These are phyloP conservation scores for Semaprochilodus insignis DNA, from an alignment of 2,797 vertebrate genomes.

Conservation along the genomic window DNA sequence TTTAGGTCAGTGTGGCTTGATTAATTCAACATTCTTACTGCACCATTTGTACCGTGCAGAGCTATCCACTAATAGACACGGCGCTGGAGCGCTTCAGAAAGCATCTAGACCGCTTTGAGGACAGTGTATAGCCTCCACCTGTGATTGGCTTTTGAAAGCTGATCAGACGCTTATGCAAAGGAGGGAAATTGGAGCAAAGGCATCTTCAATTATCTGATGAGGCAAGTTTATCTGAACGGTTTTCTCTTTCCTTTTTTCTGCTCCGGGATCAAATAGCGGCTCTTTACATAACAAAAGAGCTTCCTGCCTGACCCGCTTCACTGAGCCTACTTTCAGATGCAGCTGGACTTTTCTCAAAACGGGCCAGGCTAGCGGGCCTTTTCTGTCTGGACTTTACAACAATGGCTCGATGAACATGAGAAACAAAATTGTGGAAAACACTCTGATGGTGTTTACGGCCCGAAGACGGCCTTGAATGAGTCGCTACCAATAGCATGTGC, in stretches of 20 bases:
- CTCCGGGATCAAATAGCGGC: constrained; percentile 75
- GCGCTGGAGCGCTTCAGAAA: constrained; percentile 12
- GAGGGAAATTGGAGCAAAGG: constrained; percentile 82
- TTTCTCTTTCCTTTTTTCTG: constrained; percentile 83
- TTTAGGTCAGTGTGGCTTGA: too few relatives aligned
- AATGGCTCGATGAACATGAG: constrained; percentile 12
- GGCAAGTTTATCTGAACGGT: constrained; percentile 83
- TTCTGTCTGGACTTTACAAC: constrained; percentile 54
- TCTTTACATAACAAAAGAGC: constrained; percentile 86
- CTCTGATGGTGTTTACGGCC: background rate
- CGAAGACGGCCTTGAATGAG: background rate
- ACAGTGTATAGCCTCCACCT: constrained; percentile 29
- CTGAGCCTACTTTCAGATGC: constrained; percentile 64
- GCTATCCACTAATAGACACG: background rate
- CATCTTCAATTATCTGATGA: constrained; percentile 81
- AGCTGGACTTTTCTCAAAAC: constrained; percentile 54
- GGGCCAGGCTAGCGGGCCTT: background rate
- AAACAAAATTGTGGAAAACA: background rate
- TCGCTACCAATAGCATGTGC: background rate
- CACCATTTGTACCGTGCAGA: too few relatives aligned
- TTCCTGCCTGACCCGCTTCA: constrained; percentile 68
- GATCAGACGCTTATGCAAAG: constrained; percentile 82
- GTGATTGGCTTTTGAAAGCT: constrained; percentile 82
- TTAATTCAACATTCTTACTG: background rate
- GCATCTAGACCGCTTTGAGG: constrained; percentile 16